Evolutionary conservation across 2,888 invertebrate species (phyloP).

Genomic region (Rapana venosa): DNA sequence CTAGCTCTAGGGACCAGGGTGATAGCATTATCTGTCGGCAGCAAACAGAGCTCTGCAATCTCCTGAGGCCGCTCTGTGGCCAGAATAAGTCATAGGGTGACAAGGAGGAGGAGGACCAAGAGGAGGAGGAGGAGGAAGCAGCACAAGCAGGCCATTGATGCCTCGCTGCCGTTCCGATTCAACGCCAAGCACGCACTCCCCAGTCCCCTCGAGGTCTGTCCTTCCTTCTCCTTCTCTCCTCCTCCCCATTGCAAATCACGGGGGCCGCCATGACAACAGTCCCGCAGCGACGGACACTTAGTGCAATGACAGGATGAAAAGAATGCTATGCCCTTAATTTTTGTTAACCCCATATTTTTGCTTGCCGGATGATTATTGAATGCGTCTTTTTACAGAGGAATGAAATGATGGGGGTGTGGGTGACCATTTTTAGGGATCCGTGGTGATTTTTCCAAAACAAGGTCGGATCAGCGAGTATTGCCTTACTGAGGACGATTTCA

Average conservation of each 20-base stretch:
- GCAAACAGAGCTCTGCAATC: conserved; percentile 23
- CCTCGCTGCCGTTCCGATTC: conserved; percentile 24
- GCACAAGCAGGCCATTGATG: conserved; percentile 4
- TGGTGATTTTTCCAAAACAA: too few species aligned
- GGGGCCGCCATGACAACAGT: conserved; percentile 27
- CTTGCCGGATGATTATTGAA: background rate
- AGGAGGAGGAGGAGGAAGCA: background rate
- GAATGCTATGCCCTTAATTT: background rate
- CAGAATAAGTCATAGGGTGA: conserved; percentile 4
- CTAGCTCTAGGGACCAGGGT: conserved; percentile 41
- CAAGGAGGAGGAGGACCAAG: conserved; percentile 2
- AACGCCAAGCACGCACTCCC: conserved; percentile 28
- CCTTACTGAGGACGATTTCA: too few species aligned
- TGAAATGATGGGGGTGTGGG: background rate
- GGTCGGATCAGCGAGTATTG: too few species aligned
- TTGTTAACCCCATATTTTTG: background rate
- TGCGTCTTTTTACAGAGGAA: background rate
- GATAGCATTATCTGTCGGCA: conserved; percentile 45
- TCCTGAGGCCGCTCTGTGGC: conserved; percentile 31
- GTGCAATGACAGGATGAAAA: conserved; percentile 38
- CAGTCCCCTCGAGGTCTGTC: conserved; percentile 22
- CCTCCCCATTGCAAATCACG: background rate
- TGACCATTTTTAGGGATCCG: background rate
- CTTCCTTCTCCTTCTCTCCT: background rate
- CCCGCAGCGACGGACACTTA: conserved; percentile 39